Evolutionary conservation across 2,113 vertebrate species (phyloP).

Genomic region (Hydrolagus affinis): DNA sequence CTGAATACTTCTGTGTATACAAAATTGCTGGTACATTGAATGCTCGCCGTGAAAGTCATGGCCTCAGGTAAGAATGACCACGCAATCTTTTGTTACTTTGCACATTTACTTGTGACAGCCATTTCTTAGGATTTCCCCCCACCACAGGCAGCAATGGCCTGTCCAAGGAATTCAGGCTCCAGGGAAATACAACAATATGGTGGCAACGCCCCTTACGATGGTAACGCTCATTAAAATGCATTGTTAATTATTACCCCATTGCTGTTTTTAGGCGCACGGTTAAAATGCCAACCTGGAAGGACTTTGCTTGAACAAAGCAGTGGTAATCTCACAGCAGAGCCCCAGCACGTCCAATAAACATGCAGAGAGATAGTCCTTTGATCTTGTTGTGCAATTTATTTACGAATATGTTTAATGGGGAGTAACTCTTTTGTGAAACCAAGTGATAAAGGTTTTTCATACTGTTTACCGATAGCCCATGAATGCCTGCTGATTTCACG

Average conservation of each 20-base stretch:
- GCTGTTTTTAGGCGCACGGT: background rate
- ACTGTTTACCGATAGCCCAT: background rate
- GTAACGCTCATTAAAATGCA: background rate
- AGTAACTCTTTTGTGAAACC: background rate
- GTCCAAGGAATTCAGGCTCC: background rate
- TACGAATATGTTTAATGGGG: background rate
- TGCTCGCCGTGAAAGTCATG: too few species aligned
- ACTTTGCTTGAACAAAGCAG: background rate
- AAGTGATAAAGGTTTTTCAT: background rate
- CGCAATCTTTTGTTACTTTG: too few species aligned
- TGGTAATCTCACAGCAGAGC: background rate
- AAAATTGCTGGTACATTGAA: too few species aligned
- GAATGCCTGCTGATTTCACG: background rate
- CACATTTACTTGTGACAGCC: too few species aligned
- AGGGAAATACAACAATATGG: background rate
- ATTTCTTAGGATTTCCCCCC: too few species aligned
- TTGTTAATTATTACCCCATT: background rate
- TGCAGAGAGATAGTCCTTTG: background rate
- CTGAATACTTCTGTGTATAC: too few species aligned
- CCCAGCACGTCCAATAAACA: too few species aligned
- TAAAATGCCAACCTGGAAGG: background rate
- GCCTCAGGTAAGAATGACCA: too few species aligned
- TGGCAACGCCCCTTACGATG: background rate
- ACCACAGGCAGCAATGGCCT: background rate
- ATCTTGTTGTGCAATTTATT: background rate